These are phyloP conservation scores for Trogon melanurus DNA, from an alignment of 2,113 vertebrate genomes.

Conservation along the genomic window DNA sequence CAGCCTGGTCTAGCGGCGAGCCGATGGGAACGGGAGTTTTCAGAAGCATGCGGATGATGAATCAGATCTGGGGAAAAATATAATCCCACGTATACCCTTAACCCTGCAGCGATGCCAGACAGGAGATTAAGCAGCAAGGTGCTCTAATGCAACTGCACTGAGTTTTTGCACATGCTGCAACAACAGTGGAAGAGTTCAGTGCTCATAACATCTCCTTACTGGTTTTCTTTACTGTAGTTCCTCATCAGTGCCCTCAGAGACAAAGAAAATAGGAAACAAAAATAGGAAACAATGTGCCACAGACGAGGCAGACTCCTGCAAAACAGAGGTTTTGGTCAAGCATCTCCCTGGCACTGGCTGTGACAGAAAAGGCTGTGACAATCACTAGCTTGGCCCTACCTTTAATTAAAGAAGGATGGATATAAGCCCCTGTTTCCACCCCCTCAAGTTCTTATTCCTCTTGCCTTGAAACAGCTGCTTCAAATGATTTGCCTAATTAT, in stretches of 20 bases:
- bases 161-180: neutral
- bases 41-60: neutral
- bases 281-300: neutral
- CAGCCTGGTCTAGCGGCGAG: slow-evolving; percentile 10
- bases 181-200: neutral
- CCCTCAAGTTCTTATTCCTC: neutral
- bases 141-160: neutral
- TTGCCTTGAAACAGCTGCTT: neutral
- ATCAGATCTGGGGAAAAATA: neutral
- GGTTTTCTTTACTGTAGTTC: neutral
- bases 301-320: fast-evolving
- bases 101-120: neutral
- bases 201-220: neutral
- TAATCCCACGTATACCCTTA: neutral
- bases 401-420: neutral
- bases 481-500: neutral
- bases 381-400: neutral
- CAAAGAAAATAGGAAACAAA: neutral
- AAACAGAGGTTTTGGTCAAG: neutral
- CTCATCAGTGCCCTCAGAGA: neutral
- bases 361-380: neutral
- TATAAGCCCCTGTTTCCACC: neutral
- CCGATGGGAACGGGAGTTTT: neutral
- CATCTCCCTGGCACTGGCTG: neutral
- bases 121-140: slow-evolving; percentile 8